These are phyloP conservation scores for Drosophila yakuba DNA, from an alignment of 1,140 invertebrate species.

Conservation along the genomic window DNA sequence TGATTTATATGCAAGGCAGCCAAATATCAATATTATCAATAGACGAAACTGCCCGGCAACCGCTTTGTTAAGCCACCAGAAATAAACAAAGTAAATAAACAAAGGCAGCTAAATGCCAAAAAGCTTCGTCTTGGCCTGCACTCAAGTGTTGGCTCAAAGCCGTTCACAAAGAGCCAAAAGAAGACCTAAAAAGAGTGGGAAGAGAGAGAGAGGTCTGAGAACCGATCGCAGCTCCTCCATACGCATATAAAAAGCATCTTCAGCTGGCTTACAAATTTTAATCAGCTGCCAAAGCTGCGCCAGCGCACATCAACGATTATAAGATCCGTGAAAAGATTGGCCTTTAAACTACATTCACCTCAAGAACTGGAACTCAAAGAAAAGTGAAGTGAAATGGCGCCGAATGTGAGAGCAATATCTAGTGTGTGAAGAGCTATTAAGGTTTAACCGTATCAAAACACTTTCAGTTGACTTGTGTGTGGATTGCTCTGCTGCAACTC, in stretches of 20 bases:
- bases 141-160: slow-evolving; percentile 26
- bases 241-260: slow-evolving; percentile 84
- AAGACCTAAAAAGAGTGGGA: slow-evolving; percentile 14
- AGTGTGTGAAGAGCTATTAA: background rate
- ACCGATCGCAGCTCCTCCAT: slow-evolving; percentile 35
- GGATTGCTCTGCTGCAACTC: slow-evolving; percentile 28
- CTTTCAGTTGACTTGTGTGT: slow-evolving; percentile 32
- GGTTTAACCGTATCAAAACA: slow-evolving; percentile 34
- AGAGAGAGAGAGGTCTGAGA: slow-evolving; percentile 29
- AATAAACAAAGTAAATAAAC: slow-evolving; percentile 38
- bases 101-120: slow-evolving; percentile 50
- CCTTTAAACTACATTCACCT: background rate
- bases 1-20: slow-evolving; percentile 82
- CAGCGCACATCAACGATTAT: slow-evolving; percentile 52
- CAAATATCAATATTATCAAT: slow-evolving; percentile 72
- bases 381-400: slow-evolving; percentile 31
- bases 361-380: slow-evolving; percentile 19
- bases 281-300: slow-evolving; percentile 78
- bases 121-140: slow-evolving; percentile 44
- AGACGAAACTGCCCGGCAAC: slow-evolving; percentile 58
- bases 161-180: slow-evolving; percentile 14
- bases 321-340: background rate
- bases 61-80: slow-evolving; percentile 27
- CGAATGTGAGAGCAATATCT: slow-evolving; percentile 29
- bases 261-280: slow-evolving; percentile 79